Conservation (phyloP, 2,113 vertebrate genomes). For the Gallinago media region DNA sequence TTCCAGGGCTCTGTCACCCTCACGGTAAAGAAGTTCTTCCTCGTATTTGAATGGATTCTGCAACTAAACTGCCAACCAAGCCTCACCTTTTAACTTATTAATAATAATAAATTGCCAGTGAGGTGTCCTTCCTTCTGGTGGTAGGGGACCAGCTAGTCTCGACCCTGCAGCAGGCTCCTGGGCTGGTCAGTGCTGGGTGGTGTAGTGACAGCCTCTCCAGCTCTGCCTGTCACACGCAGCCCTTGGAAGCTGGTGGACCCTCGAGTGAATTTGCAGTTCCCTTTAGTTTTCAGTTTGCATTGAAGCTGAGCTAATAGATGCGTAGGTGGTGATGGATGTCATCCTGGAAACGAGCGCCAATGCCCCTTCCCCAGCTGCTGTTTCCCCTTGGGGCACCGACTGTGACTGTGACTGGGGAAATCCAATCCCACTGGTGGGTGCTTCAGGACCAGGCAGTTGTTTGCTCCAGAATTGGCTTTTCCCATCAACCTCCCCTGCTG, state of each 20-base stretch:
- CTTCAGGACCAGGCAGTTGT: background rate
- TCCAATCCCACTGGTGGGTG: fast-evolving
- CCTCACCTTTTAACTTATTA: background rate
- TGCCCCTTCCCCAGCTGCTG: background rate
- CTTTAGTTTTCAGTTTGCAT: background rate
- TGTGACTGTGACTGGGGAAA: fast-evolving
- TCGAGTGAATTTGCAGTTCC: background rate
- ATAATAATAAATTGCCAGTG: background rate
- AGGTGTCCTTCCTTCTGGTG: background rate
- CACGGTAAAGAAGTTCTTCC: too few relatives aligned
- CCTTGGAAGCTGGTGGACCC: background rate
- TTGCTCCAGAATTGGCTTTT: background rate
- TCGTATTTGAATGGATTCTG: too few relatives aligned
- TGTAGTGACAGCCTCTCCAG: background rate
- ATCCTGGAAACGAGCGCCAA: background rate
- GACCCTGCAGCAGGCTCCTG: too few relatives aligned
- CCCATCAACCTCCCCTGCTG: background rate
- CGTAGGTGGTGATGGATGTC: fast-evolving
- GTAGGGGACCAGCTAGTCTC: fast-evolving
- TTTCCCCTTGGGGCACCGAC: background rate
- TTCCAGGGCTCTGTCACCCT: too few relatives aligned
- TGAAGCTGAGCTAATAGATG: background rate
- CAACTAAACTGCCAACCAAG: background rate
- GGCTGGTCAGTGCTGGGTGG: fast-evolving
- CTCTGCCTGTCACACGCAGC: background rate